phyloP scores from a whole-genome alignment of 2,113 vertebrate species.

The Circaetus cinerascens region DNA sequence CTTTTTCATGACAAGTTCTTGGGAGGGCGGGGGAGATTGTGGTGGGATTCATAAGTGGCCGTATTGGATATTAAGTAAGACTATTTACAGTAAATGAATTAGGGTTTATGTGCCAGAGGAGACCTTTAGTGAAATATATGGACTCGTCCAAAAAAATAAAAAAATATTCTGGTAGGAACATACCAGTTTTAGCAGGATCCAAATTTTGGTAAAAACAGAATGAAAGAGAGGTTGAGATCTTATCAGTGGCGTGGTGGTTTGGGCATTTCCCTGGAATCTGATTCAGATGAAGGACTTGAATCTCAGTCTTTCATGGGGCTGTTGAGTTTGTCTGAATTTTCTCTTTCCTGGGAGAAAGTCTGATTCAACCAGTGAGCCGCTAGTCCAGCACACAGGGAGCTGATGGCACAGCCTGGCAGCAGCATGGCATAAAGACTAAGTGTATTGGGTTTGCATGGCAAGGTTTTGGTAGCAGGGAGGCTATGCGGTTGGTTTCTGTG shows the following conservation, averaged over 20 bases:
- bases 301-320: not conserved
- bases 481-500: too few relatives aligned
- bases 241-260: not conserved
- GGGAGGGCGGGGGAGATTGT: not conserved
- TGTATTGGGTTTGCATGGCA: not conserved
- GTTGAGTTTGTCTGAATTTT: not conserved
- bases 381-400: not conserved
- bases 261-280: not conserved
- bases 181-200: not conserved
- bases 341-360: not conserved
- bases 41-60: not conserved
- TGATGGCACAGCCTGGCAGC: not conserved
- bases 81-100: not conserved
- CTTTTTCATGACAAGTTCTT: not conserved
- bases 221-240: not conserved
- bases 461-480: not conserved
- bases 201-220: not conserved
- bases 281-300: not conserved
- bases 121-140: not conserved
- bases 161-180: not conserved
- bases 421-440: not conserved
- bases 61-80: not conserved
- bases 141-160: not conserved
- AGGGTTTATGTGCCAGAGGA: not conserved
- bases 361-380: not conserved